These are phyloP conservation scores for Reticulitermes lucifugus DNA, from an alignment of 2,888 invertebrate species.

Conservation along the genomic window DNA sequence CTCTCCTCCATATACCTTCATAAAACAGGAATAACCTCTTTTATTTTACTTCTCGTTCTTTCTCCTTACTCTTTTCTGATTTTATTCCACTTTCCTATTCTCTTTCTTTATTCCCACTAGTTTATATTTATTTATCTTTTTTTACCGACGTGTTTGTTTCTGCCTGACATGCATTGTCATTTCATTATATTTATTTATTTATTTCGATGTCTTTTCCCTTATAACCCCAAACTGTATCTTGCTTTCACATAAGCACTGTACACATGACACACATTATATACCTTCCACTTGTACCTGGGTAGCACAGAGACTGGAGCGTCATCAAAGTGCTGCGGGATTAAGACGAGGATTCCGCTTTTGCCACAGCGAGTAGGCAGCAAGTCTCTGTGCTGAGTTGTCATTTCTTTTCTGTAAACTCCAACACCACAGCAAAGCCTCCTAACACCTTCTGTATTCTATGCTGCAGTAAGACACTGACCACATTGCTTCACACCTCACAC, in stretches of 20 bases:
- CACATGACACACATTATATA: not conserved
- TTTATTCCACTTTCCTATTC: too few relatives aligned
- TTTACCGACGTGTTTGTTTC: too few relatives aligned
- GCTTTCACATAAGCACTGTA: not conserved
- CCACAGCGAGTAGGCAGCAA: not conserved
- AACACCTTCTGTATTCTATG: constrained; percentile 28
- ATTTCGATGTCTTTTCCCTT: not conserved
- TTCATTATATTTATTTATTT: not conserved
- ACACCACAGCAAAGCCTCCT: constrained; percentile 27
- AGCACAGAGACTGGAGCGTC: not conserved
- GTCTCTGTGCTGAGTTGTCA: constrained; percentile 36
- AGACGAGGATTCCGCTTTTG: constrained; percentile 17
- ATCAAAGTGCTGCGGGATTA: constrained; percentile 35
- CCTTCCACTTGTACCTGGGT: not conserved
- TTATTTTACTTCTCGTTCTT: too few relatives aligned
- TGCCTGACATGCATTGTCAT: too few relatives aligned
- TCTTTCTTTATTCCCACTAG: too few relatives aligned
- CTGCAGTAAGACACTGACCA: constrained; percentile 17
- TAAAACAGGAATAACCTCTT: too few relatives aligned
- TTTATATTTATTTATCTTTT: too few relatives aligned
- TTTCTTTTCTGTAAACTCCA: constrained; percentile 35
- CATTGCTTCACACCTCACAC: constrained; percentile 5
- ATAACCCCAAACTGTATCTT: too few relatives aligned
- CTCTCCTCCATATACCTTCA: too few relatives aligned
- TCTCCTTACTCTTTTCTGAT: too few relatives aligned